Percentiles rank a stretch among this genome's conserved stretches.
phyloP scores from a whole-genome alignment of 2,888 invertebrate species.

The Acleris holmiana region DNA sequence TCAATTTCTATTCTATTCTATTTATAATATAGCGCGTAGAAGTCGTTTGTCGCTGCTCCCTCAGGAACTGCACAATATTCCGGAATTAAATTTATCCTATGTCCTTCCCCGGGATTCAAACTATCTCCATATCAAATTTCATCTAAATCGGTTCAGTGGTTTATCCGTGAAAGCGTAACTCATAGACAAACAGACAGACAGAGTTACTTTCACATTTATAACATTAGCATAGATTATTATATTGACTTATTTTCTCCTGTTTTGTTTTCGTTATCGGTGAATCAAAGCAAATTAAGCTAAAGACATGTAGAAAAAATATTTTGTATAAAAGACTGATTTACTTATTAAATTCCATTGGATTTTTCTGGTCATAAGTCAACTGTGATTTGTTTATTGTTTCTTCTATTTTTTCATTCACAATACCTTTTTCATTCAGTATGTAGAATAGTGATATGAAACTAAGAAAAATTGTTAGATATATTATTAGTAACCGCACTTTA shows the following conservation, averaged over 20 bases:
- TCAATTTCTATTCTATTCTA: no score
- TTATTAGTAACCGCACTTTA: conserved; percentile 5
- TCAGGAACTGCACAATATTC: no score
- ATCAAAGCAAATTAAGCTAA: background rate
- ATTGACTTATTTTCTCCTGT: conserved; percentile 1
- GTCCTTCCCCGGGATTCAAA: no score
- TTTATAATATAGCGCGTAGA: no score
- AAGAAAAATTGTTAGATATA: background rate
- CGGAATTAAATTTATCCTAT: no score
- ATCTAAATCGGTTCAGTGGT: no score
- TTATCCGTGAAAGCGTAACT: no score
- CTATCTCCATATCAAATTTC: no score
- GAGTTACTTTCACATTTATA: no score
- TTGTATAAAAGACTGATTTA: conserved; percentile 17
- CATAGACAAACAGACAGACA: no score
- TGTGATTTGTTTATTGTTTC: conserved; percentile 17
- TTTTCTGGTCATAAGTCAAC: conserved; percentile 10
- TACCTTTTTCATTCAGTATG: background rate
- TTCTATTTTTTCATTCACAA: background rate
- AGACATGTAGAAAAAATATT: conserved; percentile 7
- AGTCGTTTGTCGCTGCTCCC: no score
- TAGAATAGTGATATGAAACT: background rate
- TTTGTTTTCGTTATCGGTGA: background rate
- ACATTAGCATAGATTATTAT: no score
- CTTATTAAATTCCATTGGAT: conserved; percentile 4